Evolutionary conservation across 2,797 vertebrate species (phyloP), one percentile per base, ranked within the genome.

Genomic region (Psittacula derbiana): DNA sequence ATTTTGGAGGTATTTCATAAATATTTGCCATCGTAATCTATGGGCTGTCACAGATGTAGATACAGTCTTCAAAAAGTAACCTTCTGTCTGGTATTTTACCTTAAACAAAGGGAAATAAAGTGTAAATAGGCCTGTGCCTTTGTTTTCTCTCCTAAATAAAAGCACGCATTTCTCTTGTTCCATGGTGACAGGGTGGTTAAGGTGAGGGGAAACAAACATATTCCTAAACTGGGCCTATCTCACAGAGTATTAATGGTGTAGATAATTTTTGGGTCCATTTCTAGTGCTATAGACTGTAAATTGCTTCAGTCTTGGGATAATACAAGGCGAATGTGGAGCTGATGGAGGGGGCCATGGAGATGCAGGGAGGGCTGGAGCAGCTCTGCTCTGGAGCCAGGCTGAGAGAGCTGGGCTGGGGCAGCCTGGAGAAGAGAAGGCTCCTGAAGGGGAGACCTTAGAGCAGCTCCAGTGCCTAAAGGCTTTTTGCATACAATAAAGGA

Each of bases 1-100:
- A 60, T 70, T 82, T 88, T 85, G 52, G 60, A 61, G 38, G 8
- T 46, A 67, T 82, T 66, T 66, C 57, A 44, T 88, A 95, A 96
- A 93, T 90, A 83, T 88, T 96, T 96, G 61, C 31, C 79, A 15
- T 50, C 10, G 17, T 72, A 30, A 46, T 94, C 69, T 91, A 60
- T 75, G 50, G 4, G 5, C 72, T 93, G 89, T 82, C 79, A 49
- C n/a, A 20, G 55, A 76, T 67, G 27, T 78, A 80, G 94, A 78
- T 78, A 65, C 23, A 43, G 3, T 20, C 70, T 74, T 92, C 49
- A 80, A 43, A 85, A 97, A 88, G 44, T 55, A 75, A 31, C 25
- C 2, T 92, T 90, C 53, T 92, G 11, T 79, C 30, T 44, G 40
- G 8, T 86, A 41, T 58, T 80, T 91, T 81, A 62, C 64, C 50